Evolutionary conservation across 2,888 invertebrate species (phyloP).

Genomic region (Sympetrum striolatum): DNA sequence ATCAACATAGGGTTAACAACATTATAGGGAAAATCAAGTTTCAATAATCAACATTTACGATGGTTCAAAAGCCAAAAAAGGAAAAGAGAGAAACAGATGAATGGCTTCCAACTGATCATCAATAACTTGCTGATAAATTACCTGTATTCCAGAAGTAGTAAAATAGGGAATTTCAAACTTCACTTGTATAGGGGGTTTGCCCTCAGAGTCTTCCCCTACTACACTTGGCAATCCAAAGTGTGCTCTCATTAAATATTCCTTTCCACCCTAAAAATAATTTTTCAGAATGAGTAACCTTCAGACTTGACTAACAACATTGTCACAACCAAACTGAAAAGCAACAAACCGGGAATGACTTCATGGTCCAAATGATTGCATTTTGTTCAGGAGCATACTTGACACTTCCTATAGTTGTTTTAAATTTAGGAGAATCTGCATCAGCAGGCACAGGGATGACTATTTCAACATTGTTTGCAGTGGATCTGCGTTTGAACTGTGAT

Average conservation of each 20-base stretch:
- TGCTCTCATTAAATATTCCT: constrained; percentile 97
- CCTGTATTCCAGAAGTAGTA: constrained; percentile 98
- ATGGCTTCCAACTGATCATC: not conserved
- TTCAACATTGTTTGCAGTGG: constrained; percentile 98
- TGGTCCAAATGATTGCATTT: constrained; percentile 96
- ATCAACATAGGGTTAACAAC: too few relatives aligned
- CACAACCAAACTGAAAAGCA: not conserved
- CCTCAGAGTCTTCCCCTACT: constrained; percentile 91
- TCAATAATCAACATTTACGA: too few relatives aligned
- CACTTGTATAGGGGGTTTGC: constrained; percentile 97
- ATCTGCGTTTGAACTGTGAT: constrained; percentile 96
- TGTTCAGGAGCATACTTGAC: constrained; percentile 98
- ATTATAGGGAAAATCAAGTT: too few relatives aligned
- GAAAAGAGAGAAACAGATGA: not conserved
- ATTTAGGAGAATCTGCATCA: constrained; percentile 98
- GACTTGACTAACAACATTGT: not conserved
- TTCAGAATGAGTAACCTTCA: not conserved
- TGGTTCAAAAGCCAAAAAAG: not conserved
- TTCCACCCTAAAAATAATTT: constrained; percentile 74
- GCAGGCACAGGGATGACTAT: constrained; percentile 95
- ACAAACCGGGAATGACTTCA: constrained; percentile 87
- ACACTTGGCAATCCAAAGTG: constrained; percentile 98
- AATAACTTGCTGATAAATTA: constrained; percentile 56
- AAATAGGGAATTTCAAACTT: constrained; percentile 99
- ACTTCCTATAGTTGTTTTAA: constrained; percentile 95